phyloP scores from a whole-genome alignment of 2,797 vertebrate species.

The Sebastiscus albofasciatus region DNA sequence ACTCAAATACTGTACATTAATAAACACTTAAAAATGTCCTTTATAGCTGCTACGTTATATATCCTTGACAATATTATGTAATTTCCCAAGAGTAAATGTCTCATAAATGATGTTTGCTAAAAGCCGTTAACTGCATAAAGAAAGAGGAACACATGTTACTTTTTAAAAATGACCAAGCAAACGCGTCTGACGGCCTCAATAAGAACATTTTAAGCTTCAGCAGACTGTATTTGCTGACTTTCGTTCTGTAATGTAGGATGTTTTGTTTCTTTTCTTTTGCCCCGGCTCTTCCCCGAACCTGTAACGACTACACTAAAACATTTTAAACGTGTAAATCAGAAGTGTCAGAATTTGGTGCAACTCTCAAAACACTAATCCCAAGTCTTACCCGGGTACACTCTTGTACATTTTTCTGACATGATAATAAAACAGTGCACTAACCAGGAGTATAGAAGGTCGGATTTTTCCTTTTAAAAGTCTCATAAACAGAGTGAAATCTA shows the following conservation, averaged over 20 bases:
- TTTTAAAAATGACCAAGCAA: too few species aligned
- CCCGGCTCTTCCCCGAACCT: not conserved
- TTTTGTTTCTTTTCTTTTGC: not conserved
- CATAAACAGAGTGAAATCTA: not conserved
- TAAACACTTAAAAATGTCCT: not conserved
- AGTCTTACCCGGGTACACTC: not conserved
- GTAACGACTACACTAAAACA: not conserved
- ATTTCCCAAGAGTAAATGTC: not conserved
- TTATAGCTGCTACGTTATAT: not conserved
- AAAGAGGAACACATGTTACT: not conserved
- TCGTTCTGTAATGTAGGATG: not conserved
- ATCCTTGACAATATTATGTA: rapidly evolving
- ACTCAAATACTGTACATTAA: not conserved
- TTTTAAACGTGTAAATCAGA: not conserved
- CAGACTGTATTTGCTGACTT: not conserved
- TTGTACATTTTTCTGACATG: not conserved
- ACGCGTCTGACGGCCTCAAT: rapidly evolving
- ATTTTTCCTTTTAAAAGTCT: not conserved
- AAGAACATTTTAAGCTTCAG: not conserved
- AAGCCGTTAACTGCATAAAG: too few species aligned
- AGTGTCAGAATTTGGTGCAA: not conserved
- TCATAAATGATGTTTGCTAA: not conserved
- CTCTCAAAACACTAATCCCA: not conserved
- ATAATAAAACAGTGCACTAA: not conserved
- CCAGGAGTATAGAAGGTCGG: not conserved